Percentiles rank a stretch among this genome's conserved stretches.
Conservation (phyloP, 2,797 vertebrate genomes). For the Arremon aurantiirostris region DNA sequence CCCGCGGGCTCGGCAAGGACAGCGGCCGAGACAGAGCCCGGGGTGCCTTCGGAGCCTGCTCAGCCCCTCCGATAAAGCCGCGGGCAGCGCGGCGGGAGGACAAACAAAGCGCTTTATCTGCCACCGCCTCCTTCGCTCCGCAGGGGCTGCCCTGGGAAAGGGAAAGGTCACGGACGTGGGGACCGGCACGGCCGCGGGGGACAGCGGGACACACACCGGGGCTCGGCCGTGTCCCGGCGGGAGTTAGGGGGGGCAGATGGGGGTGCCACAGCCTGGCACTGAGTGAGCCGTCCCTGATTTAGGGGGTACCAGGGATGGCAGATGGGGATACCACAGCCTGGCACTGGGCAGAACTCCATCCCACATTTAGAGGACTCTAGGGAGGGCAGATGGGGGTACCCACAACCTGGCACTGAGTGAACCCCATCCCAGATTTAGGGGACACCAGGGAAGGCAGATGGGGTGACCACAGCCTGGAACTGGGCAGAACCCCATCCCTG, state of each 20-base stretch:
- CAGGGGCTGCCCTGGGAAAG: neutral
- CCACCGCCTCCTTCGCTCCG: neutral
- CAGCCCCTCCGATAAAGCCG: neutral
- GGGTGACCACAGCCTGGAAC: too few species aligned
- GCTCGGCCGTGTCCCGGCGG: accelerated
- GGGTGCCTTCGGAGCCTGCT: neutral
- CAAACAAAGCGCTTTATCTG: constrained; percentile 15
- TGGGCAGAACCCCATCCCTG: too few species aligned
- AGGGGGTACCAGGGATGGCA: accelerated
- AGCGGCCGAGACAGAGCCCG: neutral
- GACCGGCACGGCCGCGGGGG: neutral
- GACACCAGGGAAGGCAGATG: too few species aligned
- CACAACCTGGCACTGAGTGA: too few species aligned
- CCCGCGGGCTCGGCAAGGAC: neutral
- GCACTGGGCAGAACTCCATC: too few species aligned
- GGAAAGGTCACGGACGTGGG: neutral
- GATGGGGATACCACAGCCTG: too few species aligned
- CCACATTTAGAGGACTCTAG: neutral
- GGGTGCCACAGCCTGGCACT: too few species aligned
- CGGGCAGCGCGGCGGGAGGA: neutral
- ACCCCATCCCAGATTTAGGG: too few species aligned
- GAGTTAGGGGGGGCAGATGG: too few species aligned
- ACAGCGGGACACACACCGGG: neutral
- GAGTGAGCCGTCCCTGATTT: neutral
- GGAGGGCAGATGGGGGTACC: too few species aligned